Conservation (phyloP, 2,888 invertebrate genomes). For the Ashinkailepas kermadecensis region DNA sequence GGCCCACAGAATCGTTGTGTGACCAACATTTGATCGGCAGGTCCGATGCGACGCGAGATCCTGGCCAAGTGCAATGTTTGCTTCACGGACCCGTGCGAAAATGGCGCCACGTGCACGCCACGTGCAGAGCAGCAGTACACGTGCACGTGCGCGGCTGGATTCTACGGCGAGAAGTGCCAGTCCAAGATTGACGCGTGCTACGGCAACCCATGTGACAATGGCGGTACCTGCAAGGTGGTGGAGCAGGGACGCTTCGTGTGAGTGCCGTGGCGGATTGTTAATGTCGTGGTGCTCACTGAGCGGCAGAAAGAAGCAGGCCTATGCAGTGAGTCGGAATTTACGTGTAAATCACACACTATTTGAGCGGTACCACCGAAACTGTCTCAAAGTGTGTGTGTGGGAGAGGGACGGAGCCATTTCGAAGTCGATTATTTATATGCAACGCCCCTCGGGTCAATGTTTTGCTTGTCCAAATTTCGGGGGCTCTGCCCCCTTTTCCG, state of each 20-base stretch:
- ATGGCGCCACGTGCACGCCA: conserved; percentile 74
- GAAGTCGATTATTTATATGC: too few species aligned
- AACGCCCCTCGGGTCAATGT: too few species aligned
- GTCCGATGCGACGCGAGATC: conserved; percentile 58
- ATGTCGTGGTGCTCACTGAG: too few species aligned
- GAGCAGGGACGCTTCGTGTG: conserved; percentile 92
- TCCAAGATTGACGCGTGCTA: conserved; percentile 97
- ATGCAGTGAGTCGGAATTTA: too few species aligned
- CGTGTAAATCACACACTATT: too few species aligned
- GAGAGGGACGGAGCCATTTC: too few species aligned
- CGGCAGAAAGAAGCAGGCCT: too few species aligned
- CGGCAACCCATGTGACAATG: conserved; percentile 91
- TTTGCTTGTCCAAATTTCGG: too few species aligned
- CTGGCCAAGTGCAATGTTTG: conserved; percentile 95
- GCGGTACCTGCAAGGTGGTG: conserved; percentile 78
- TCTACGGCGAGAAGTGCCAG: conserved; percentile 89
- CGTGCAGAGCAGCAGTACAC: conserved; percentile 59
- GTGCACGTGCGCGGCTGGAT: conserved; percentile 88
- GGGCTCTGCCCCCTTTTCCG: too few species aligned
- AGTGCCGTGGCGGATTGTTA: conserved; percentile 32
- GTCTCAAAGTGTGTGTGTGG: too few species aligned
- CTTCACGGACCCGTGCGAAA: conserved; percentile 82
- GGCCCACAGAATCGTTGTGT: conserved; percentile 41
- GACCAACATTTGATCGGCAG: conserved; percentile 39
- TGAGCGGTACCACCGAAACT: too few species aligned